Evolutionary conservation across 1,140 invertebrate genomes (phyloP).

Genomic region (Homarus americanus): DNA sequence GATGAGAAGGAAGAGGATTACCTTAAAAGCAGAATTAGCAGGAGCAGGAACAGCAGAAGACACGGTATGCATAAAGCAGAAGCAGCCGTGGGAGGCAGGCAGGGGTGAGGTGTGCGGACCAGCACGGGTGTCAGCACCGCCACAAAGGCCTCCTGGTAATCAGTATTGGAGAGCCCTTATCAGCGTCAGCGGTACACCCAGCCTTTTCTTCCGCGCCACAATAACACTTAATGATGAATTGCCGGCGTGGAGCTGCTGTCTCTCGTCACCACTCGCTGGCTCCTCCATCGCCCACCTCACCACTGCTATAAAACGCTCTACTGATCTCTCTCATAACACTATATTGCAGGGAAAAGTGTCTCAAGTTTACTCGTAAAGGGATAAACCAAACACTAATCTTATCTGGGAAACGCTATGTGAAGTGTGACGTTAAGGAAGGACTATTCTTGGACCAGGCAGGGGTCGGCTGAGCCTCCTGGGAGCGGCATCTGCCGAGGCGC

Average conservation of each 20-base stretch:
- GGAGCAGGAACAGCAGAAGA: neutral
- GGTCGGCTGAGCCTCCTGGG: neutral
- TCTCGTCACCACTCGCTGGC: neutral
- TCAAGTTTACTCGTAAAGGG: too few species aligned
- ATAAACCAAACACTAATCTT: too few species aligned
- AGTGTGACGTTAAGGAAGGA: too few species aligned
- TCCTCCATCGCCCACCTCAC: neutral
- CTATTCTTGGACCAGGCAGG: too few species aligned
- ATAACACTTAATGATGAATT: slow-evolving; percentile 55
- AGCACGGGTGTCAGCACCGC: slow-evolving; percentile 14
- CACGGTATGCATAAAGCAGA: too few species aligned
- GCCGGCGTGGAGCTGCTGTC: neutral
- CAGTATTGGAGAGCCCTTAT: slow-evolving; percentile 30
- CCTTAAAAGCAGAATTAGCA: neutral
- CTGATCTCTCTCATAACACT: neutral
- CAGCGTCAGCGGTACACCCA: slow-evolving; percentile 28
- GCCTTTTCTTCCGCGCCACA: slow-evolving; percentile 42
- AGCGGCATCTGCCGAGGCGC: neutral
- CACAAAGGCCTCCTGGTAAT: slow-evolving; percentile 33
- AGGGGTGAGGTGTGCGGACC: neutral
- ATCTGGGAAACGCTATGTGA: too few species aligned
- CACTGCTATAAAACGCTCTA: neutral
- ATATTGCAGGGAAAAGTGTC: neutral
- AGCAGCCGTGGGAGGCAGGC: neutral
- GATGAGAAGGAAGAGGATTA: neutral